phyloP scores from a whole-genome alignment of 23 tunicate genomes.

The Trididemnum nubilum region DNA sequence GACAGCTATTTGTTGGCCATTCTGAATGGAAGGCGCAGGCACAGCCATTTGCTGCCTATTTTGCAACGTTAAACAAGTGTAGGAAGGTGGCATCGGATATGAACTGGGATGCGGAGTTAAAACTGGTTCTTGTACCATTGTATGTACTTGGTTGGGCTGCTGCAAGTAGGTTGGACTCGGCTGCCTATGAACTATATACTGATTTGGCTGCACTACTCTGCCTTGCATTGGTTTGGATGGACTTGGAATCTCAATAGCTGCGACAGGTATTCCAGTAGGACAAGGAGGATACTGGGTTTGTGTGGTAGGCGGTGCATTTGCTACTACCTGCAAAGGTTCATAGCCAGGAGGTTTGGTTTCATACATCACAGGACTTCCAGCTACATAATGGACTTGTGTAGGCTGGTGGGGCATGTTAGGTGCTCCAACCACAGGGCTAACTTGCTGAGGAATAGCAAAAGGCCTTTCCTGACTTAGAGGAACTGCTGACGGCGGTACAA shows the following conservation, averaged over 20 bases:
- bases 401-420: conserved; percentile 13
- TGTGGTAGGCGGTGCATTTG: conserved; percentile 10
- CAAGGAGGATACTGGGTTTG: conserved; percentile 20
- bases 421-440: neutral
- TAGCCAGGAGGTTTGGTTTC: conserved; percentile 2
- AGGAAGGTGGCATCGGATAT: neutral
- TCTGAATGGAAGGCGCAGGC: conserved; percentile 27
- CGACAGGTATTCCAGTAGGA: conserved; percentile 2
- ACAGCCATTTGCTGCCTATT: conserved; percentile 22
- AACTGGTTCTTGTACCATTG: conserved; percentile 23
- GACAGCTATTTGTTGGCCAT: conserved; percentile 20
- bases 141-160: conserved; percentile 29
- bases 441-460: neutral
- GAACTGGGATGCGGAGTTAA: neutral
- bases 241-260: conserved; percentile 5
- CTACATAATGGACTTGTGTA: conserved; percentile 11
- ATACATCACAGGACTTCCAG: conserved; percentile 19
- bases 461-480: neutral
- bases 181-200: conserved; percentile 20
- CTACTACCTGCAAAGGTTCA: conserved; percentile 7
- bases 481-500: neutral
- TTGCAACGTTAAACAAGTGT: conserved; percentile 18
- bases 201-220: conserved; percentile 3
- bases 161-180: conserved; percentile 2
- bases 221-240: neutral